Conservation (phyloP, 2,888 invertebrate genomes). For the Melipona beecheii region DNA sequence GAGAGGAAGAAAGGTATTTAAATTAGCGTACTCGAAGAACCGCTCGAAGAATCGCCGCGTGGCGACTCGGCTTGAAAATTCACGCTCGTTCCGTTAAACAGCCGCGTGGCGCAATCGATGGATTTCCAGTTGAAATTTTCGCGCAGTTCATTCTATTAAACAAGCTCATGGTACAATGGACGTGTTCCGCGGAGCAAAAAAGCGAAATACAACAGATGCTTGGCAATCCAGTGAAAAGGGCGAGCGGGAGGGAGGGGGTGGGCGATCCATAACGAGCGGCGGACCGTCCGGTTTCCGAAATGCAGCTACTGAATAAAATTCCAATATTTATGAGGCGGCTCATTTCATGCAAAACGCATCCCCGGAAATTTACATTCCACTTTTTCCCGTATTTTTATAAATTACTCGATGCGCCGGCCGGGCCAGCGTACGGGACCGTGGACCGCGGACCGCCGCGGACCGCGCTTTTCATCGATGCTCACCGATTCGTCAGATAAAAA, state of each 20-base stretch:
- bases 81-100: constrained; percentile 7
- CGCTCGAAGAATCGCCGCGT: no score
- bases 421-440: not conserved
- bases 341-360: constrained; percentile 60
- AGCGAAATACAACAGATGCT: constrained; percentile 50
- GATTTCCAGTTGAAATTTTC: constrained; percentile 22
- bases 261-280: constrained; percentile 57
- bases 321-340: constrained; percentile 65
- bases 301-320: constrained; percentile 60
- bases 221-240: constrained; percentile 48
- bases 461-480: constrained; percentile 28
- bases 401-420: constrained; percentile 54
- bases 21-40: no score
- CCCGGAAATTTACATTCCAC: constrained; percentile 62
- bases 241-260: no score
- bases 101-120: not conserved
- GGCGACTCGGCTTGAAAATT: not conserved
- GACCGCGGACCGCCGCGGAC: not conserved
- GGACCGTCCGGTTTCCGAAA: constrained; percentile 60
- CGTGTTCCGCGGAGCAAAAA: constrained; percentile 21
- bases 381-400: constrained; percentile 60
- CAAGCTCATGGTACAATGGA: constrained; percentile 20
- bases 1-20: no score
- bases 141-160: constrained; percentile 19
- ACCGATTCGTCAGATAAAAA: constrained; percentile 51